Evolutionary conservation across 2,113 vertebrate genomes (phyloP), one percentile per base, ranked within the genome.

Genomic region (Tetrax tetrax): DNA sequence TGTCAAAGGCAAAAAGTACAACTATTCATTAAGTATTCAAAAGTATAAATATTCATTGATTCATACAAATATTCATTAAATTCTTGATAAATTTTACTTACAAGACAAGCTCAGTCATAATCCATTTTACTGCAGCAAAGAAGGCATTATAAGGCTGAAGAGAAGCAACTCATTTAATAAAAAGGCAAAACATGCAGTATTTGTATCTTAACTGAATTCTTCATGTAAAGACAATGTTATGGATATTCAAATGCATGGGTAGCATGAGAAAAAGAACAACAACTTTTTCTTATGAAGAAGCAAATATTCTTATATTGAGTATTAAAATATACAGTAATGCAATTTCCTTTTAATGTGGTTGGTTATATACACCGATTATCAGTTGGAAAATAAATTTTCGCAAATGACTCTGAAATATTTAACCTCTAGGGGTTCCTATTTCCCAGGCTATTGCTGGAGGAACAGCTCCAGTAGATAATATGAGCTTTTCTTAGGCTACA

Each of bases 21-120:
- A 53, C 43, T 60, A 87, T 60, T 85, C 24, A 43, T 51, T 38
- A 85, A 72, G 45, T 54, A 77, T 23, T 48, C 6, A 61, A 80
- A 92, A 74, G 7, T 7, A 83, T 3, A 89, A 89, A 24, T 28
- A 80, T 29, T 69, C 56, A 69, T 13, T 53, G 74, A 53, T 77
- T 77, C 17, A 66, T 15, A 61, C 10, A 68, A 70, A 70, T 65
- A 94, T 74, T 90, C 2, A 12, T 71, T n/a, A 92, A 41, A 43
- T 78, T 94, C 43, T 63, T 81, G 74, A 76, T 72, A 74, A 95
- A 91, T 93, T 96, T 71, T 98, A 98, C 99, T 99, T 99, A 99
- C 99, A 99, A 98, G 98, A 99, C 98, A 93, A 99, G 98, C 97
- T 99, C 99, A 31, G 99, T 99, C 98, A 99, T 98, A 97, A 99